phyloP scores from a whole-genome alignment of 2,113 vertebrate species.

The Varanus salvator region DNA sequence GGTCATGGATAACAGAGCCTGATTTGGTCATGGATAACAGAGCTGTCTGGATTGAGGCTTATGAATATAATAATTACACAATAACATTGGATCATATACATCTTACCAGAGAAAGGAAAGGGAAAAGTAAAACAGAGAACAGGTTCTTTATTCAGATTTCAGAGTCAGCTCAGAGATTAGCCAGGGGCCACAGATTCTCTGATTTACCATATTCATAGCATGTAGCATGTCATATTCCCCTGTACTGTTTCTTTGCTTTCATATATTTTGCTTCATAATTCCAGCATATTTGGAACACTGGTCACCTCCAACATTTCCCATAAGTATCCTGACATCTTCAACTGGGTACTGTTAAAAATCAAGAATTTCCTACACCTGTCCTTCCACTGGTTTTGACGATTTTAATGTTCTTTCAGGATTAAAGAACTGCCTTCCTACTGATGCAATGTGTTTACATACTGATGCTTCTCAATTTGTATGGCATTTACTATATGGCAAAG shows the following conservation, averaged over 20 bases:
- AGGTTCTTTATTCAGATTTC: not conserved
- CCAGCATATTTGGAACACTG: not conserved
- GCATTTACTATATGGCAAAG: slow-evolving; percentile 42
- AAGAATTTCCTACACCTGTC: fast-evolving
- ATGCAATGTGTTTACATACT: not conserved
- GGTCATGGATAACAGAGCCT: not conserved
- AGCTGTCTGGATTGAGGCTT: not conserved
- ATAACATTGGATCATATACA: not conserved
- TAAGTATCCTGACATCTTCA: slow-evolving; percentile 8
- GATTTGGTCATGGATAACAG: not conserved
- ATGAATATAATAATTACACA: not conserved
- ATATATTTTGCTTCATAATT: not conserved
- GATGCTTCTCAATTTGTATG: slow-evolving; percentile 1
- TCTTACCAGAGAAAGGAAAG: not conserved
- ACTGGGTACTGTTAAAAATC: slow-evolving; percentile 16
- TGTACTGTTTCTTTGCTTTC: not conserved
- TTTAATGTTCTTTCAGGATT: not conserved
- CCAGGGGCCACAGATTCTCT: not conserved
- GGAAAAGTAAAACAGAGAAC: not conserved
- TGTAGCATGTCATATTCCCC: not conserved
- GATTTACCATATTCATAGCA: slow-evolving; percentile 21
- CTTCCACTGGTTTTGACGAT: not conserved
- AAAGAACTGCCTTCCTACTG: slow-evolving; percentile 23
- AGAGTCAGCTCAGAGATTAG: not conserved
- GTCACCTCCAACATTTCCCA: slow-evolving; percentile 1